Base-by-base conservation (phyloP, 2,113 vertebrate species). In the Aplodontia rufa region DNA sequence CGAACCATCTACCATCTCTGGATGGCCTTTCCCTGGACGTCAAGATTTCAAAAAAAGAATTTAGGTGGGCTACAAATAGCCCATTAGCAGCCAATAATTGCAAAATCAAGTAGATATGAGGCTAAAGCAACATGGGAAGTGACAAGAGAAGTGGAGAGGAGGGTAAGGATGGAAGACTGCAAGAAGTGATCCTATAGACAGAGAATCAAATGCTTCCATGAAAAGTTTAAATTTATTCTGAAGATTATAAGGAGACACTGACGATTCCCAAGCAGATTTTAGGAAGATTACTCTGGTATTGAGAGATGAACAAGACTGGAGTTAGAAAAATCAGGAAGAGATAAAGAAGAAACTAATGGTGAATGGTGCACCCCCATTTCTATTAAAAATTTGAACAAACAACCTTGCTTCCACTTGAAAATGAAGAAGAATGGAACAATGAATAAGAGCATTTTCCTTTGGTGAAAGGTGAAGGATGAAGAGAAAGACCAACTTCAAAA, bases 211-310 rank as follows among this genome's bases (percentile, higher is more conserved):
- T 26, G 45, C 12, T 82, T 82, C 32, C 51, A 72, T 30, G 8
- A 81, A 16, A 92, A 96, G 42, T 86, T 69, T 89, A 37, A 49
- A 91, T 64, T 76, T 40, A 91, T 83, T 72, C 37, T 95, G 28
- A 95, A 93, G 32, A 86, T 45, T 76, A 9, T 58, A 55, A 30
- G 1, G 11, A 16, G 6, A 35, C 16, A 69, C 26, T 58, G 53
- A 45, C 87, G 5, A 55, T 78, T 81, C 87, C 37, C 12, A 71
- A 81, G 51, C 40, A 14, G 10, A 37, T 94, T 94, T 55, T 79
- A n/a, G 72, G 92, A 92, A 58, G 22, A 28, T 68, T 37, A 42
- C 7, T 68, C 35, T 66, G 28, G 22, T 66, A 68, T 24, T 92
- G 69, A 62, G 45, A 71, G 3, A 49, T 81, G 6, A 76, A 6